Conservation (phyloP, 2,797 vertebrate species). For the Anolis apletophallus region DNA sequence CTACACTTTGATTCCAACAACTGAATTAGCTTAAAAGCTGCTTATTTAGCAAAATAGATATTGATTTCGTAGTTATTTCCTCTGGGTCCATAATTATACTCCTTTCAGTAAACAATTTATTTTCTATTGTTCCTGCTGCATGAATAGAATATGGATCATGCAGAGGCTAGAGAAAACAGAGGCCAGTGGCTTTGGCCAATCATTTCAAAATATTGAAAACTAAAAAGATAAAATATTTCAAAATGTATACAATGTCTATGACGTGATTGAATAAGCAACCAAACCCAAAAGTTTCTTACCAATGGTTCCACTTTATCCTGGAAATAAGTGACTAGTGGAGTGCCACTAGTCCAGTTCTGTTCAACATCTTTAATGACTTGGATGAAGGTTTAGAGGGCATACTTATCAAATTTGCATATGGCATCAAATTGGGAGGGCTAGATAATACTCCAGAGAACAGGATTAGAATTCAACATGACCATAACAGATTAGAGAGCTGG, state of each 20-base stretch:
- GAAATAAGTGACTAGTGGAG: no score
- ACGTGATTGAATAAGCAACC: not conserved
- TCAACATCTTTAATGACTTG: no score
- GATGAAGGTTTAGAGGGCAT: no score
- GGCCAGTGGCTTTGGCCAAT: not conserved
- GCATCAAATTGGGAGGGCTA: no score
- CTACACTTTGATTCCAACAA: not conserved
- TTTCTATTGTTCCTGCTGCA: constrained; percentile 23
- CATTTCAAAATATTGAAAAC: not conserved
- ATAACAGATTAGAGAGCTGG: no score
- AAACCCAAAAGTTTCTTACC: no score
- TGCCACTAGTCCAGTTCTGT: no score
- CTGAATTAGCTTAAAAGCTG: constrained; percentile 42
- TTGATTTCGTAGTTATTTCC: constrained; percentile 28
- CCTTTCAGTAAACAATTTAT: constrained; percentile 21
- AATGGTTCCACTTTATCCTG: no score
- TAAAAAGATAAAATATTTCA: not conserved
- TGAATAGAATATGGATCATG: constrained; percentile 37
- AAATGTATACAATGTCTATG: constrained; percentile 26
- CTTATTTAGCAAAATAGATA: not conserved
- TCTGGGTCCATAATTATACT: constrained; percentile 6
- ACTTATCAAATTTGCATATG: no score
- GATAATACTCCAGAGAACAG: no score
- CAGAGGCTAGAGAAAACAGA: constrained; percentile 26
- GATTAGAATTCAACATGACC: no score